Base-by-base conservation (phyloP, 2,888 invertebrate genomes). In the Agonopterix subpropinquella region DNA sequence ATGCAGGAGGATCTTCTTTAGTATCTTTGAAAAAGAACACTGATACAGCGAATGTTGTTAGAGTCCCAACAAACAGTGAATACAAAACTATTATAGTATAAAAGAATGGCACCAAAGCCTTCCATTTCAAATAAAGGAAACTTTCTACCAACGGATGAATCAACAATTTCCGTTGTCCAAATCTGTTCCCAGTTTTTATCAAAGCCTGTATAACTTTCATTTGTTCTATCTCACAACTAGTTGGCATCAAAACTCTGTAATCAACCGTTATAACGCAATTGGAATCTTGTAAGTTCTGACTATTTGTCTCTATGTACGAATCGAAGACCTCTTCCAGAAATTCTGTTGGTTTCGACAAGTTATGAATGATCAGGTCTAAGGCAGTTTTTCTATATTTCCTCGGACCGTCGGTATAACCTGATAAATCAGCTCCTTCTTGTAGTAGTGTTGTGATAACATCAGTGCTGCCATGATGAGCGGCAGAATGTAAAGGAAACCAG, bases 71-170 rank as follows among this genome's bases (percentile, higher is more conserved):
- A 57, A 90, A 90, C 5, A 89, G 50, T 0, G 80, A 72, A 56
- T 90, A 90, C 7, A 90, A 65, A 5, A 77, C 70, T 50, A 90
- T 80, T 8, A 90, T 87, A 1, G 80, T 74, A 52, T 89, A 90
- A 63, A 91, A 91, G 61, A 90, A 90, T 37, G 86, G 82, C 41
- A 89, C 62, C 10, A 91, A 62, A 2, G 87, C 89, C 48, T 82
- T 85, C 91, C 91, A 91, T 71, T 91, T 91, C 2, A 90, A 64
- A 53, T 78, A 86, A 0, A 91, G 64, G 57, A 91, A 91, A 53
- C 90, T 90, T 64, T 91, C 90, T 2, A 90, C 76, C 43, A 90
- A 67, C 0, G 91, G 91, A 70, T 91, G 91, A 1, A 90, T 80
- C 0, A 91, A 69, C 1, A 91, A 62, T 37, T 71, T 75, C 49